A percentile compares a stretch with the other conserved stretches of the same genome.
These are phyloP conservation scores for Drosophila monieri DNA, from an alignment of 2,888 invertebrate genomes.

Conservation along the genomic window DNA sequence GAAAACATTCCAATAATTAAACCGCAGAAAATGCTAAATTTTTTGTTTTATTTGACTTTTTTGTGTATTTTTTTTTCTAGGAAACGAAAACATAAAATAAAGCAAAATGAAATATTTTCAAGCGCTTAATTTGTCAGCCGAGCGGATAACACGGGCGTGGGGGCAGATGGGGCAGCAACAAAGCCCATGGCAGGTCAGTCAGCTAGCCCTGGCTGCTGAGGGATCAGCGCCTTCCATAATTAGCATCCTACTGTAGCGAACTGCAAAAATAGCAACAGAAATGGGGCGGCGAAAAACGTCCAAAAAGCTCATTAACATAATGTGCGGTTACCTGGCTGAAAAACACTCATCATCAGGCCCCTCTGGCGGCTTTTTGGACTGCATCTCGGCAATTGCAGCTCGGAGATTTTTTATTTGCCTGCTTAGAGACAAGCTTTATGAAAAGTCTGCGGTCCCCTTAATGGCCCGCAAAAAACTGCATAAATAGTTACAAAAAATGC, in stretches of 20 bases:
- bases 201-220: slow-evolving; percentile 19
- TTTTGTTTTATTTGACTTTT: slow-evolving; percentile 8
- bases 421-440: slow-evolving; percentile 36
- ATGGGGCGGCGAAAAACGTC: slow-evolving; percentile 28
- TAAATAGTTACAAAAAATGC: slow-evolving; percentile 17
- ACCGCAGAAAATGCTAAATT: slow-evolving; percentile 54
- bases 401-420: slow-evolving; percentile 28
- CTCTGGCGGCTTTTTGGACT: not conserved
- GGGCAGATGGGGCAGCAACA: slow-evolving; percentile 35
- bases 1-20: slow-evolving; percentile 74
- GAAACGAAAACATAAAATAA: slow-evolving; percentile 14
- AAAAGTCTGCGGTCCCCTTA: slow-evolving; percentile 41
- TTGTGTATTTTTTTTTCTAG: slow-evolving; percentile 19
- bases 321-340: slow-evolving; percentile 62
- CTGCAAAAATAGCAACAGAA: slow-evolving; percentile 21
- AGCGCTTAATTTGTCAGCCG: slow-evolving; percentile 56
- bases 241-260: slow-evolving; percentile 52
- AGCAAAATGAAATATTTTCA: slow-evolving; percentile 37
- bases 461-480: slow-evolving; percentile 36
- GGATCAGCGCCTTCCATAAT: slow-evolving; percentile 58
- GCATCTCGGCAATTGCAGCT: slow-evolving; percentile 26
- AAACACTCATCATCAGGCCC: slow-evolving; percentile 15
- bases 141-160: not conserved
- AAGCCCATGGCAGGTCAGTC: slow-evolving; percentile 44
- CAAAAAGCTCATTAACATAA: slow-evolving; percentile 78